A percentile compares a stretch with the other conserved stretches of the same genome.
phyloP scores from a whole-genome alignment of 2,797 vertebrate genomes.

The Emys orbicularis region DNA sequence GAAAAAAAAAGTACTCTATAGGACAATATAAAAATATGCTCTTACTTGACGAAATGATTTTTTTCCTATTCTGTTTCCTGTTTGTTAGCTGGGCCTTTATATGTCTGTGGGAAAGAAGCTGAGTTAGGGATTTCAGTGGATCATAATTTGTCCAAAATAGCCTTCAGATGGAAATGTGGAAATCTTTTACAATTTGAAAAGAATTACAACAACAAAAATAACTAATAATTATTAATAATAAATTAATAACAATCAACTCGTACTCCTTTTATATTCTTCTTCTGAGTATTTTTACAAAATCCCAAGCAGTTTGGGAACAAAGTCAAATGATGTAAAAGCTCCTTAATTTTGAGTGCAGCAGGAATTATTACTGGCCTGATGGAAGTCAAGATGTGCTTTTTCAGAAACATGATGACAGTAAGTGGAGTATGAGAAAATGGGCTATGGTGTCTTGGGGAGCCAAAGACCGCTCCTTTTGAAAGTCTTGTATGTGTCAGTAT shows the following conservation, averaged over 20 bases:
- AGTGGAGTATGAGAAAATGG: fast-evolving
- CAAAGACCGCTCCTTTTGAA: neutral
- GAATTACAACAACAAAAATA: neutral
- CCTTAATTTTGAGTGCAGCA: neutral
- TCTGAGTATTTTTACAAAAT: neutral
- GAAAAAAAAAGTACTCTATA: neutral
- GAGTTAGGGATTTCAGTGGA: neutral
- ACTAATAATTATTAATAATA: neutral
- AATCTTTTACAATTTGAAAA: slow-evolving; percentile 16
- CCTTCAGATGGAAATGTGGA: neutral
- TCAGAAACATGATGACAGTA: neutral
- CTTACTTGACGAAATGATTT: neutral
- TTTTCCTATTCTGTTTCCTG: neutral
- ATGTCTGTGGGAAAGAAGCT: neutral
- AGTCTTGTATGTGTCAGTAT: neutral
- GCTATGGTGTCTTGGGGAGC: neutral
- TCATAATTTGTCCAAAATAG: neutral
- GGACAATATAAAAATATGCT: neutral
- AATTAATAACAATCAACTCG: neutral
- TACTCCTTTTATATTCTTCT: neutral
- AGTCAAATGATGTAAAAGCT: neutral
- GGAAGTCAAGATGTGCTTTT: neutral
- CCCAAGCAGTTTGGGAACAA: neutral
- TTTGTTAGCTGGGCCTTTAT: neutral
- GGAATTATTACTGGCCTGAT: neutral